Base-by-base conservation (phyloP, 1,140 invertebrate species). In the Tigriopus japonicus region DNA sequence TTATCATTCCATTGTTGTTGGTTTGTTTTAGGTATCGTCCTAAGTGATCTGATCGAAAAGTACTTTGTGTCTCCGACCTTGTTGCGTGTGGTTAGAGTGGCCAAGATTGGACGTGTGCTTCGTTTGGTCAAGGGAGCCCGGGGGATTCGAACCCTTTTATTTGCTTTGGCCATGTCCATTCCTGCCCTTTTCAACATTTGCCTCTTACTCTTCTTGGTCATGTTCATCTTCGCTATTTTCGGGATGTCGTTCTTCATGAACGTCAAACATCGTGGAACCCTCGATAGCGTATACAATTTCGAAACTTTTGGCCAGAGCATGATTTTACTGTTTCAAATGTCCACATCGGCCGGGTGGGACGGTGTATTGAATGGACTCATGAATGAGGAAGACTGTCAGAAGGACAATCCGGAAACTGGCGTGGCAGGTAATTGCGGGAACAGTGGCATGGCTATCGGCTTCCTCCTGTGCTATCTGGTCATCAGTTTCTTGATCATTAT, bases 241-340 rank as follows among this genome's bases (percentile, higher is more conserved):
- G 93, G 94, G 63, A 98, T 98, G 93, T 95, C 90, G 52, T 97
- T 97, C 78, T 98, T 98, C 75, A 95, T 93, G 89, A 85, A 93
- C 74, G 91, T 96, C 59, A 92, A 91, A 72, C 85, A 86, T 69
- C 66, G 68, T 7, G 87, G 84, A 66, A 92, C 91, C 52, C 77
- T 97, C 62, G 92, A 96, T 70, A 89, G 94, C 71, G 88, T 92
- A 55, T 97, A 95, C 77, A 98, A 97, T 74, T 98, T 97, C 74
- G 87, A 92, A 73, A 98, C 93, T n/a, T 97, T 97, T 72, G 86
- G 87, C 67, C 85, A 93, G 76, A 94, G 91, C 68, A 93, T 98
- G 82, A 96, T 97, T 70, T 75, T 96, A 67, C 80, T 98, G 63
- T 97, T 97, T 79, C 78, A 95, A 86, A 94, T 96, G 87, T 95